These are phyloP conservation scores for Aplysia californica DNA, from an alignment of 1,140 invertebrate genomes.

Conservation along the genomic window DNA sequence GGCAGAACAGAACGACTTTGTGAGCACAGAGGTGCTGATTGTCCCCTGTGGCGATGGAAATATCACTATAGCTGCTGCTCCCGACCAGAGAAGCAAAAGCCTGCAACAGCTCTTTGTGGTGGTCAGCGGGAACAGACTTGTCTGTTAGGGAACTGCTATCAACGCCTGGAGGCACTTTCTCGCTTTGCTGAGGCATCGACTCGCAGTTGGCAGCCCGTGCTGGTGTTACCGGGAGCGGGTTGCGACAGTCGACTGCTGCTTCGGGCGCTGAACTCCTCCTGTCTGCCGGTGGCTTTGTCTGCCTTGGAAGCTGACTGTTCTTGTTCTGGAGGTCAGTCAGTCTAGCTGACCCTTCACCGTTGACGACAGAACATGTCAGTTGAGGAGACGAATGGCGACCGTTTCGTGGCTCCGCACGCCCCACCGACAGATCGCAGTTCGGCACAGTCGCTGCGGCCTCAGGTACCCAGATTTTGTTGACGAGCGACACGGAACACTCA, in stretches of 20 bases:
- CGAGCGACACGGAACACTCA: no score
- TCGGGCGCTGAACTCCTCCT: no score
- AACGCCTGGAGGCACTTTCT: not conserved
- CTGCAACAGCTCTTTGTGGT: slow-evolving; percentile 5
- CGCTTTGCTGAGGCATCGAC: not conserved
- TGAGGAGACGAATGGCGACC: no score
- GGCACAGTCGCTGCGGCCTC: no score
- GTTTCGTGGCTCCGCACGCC: no score
- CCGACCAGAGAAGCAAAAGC: slow-evolving; percentile 35
- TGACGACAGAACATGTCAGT: no score
- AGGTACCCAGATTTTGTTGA: no score
- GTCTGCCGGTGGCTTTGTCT: not conserved
- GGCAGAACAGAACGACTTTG: slow-evolving; percentile 35
- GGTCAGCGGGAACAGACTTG: not conserved
- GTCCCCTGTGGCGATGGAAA: slow-evolving; percentile 32
- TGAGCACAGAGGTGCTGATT: slow-evolving; percentile 35
- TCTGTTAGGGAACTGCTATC: no score
- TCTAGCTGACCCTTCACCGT: no score
- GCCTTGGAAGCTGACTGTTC: not conserved
- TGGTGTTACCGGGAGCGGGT: not conserved
- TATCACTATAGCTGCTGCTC: slow-evolving; percentile 40
- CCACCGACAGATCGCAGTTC: no score
- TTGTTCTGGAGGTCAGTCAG: no score
- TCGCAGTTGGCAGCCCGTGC: no score
- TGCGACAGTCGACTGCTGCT: not conserved